Base-by-base conservation (phyloP, 1,140 invertebrate genomes). In the Kradibia gibbosae region DNA sequence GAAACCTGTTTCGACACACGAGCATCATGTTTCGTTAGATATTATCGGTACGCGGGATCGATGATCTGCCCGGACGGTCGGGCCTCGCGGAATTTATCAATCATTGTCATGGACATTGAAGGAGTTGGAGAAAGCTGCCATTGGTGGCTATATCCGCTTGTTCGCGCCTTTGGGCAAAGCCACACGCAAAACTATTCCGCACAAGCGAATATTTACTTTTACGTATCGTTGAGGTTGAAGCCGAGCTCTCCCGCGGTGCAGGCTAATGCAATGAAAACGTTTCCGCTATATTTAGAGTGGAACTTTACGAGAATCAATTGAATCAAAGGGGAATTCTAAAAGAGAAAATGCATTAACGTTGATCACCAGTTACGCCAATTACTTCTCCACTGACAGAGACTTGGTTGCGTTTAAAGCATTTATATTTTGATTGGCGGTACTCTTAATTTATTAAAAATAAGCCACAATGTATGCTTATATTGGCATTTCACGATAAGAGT, bases 1-100 rank as follows among this genome's bases (percentile, higher is more conserved):
- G 86, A 98, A 96, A 85, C 97, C 95, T 95, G 87, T 22, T 39
- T 39, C 11, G 3, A 34, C 3, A 34, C 28, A 15, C 1, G 13
- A 15, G 17, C 28, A 3, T 55, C 20, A n/a, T 25, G 22, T 55
- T 55, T n/a, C 4, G 10, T 3, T 3, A 20, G 22, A 53, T 53
- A 10, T 53, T 53, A 4, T 13, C 15, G 3, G 13, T 7, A 15
- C 22, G 15, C 13, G 50, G 22, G 15, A 10, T 7, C 15, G 15
- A 48, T 48, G 7, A 8, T 48, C 45, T 48, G n/a, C n/a, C n/a
- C n/a, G n/a, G n/a, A n/a, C n/a, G n/a, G n/a, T n/a, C n/a, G n/a
- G n/a, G n/a, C n/a, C n/a, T n/a, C n/a, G n/a, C n/a, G n/a, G n/a
- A n/a, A n/a, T 53, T 48, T 20, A 11, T 53, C 15, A 17, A 22